A percentile compares a stretch with the other conserved stretches of the same genome.
phyloP scores from a whole-genome alignment of 1,140 invertebrate genomes.

The Drosophila mauritiana region DNA sequence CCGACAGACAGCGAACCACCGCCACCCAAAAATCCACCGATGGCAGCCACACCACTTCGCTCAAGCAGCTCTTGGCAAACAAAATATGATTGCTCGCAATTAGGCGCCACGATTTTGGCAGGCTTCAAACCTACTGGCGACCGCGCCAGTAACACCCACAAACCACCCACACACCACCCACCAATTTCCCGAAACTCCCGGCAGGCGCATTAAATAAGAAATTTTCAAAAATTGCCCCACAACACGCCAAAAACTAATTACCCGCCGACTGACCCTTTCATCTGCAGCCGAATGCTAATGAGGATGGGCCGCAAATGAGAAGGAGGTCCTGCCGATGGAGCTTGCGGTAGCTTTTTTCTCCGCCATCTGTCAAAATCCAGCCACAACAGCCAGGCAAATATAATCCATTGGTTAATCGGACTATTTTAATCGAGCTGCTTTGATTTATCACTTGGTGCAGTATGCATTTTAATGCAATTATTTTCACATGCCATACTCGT shows the following conservation, averaged over 20 bases:
- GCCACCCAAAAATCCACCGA: conserved; percentile 2
- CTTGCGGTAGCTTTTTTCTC: neutral
- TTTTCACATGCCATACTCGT: neutral
- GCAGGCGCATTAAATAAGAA: conserved; percentile 75
- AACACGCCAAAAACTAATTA: conserved; percentile 80
- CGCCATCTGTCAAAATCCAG: conserved; percentile 10
- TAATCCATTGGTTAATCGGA: neutral
- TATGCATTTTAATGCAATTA: neutral
- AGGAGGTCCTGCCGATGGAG: neutral
- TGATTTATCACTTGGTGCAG: conserved; percentile 11
- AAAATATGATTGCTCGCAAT: conserved; percentile 82
- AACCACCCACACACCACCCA: neutral
- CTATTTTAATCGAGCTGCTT: neutral
- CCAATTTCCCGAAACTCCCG: neutral
- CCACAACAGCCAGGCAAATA: conserved; percentile 4
- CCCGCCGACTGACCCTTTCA: conserved; percentile 33
- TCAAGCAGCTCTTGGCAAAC: conserved; percentile 71
- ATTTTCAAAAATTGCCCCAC: conserved; percentile 69
- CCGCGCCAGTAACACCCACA: conserved; percentile 14
- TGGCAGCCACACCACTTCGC: conserved; percentile 28
- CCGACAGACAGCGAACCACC: neutral
- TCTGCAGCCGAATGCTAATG: conserved; percentile 52
- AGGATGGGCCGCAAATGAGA: conserved; percentile 9
- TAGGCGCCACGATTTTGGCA: conserved; percentile 69
- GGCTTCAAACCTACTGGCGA: conserved; percentile 35